Conservation (phyloP, 2,113 vertebrate genomes). For the Shinisaurus crocodilurus region DNA sequence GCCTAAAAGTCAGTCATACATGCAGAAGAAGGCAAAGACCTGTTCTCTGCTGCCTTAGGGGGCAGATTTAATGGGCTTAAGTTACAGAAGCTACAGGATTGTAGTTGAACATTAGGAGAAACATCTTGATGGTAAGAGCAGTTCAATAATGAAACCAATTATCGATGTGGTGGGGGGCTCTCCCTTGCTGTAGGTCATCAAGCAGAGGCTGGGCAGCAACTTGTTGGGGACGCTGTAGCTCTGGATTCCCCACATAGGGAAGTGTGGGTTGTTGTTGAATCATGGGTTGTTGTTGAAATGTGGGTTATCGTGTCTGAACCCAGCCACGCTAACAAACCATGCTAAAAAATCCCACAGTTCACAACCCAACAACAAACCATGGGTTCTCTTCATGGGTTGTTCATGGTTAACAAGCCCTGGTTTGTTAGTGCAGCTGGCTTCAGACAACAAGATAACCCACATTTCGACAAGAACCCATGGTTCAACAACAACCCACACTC, state of each 20-base stretch:
- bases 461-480: no score
- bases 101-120: not conserved
- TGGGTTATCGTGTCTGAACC: no score
- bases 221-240: not conserved
- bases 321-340: no score
- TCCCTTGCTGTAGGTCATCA: not conserved
- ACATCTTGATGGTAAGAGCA: not conserved
- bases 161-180: not conserved
- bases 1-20: not conserved
- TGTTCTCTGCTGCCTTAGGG: not conserved
- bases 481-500: no score
- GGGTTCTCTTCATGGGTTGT: no score
- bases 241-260: not conserved
- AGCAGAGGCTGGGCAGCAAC: not conserved
- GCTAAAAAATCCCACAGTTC: no score
- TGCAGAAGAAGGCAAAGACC: not conserved
- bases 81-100: not conserved
- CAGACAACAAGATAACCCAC: no score
- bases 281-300: no score
- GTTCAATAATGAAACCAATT: not conserved
- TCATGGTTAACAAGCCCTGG: no score
- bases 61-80: not conserved
- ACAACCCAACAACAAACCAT: no score
- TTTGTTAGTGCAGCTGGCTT: no score
- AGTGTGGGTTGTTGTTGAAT: no score